phyloP scores from a whole-genome alignment of 2,113 vertebrate species.

The Grammomys surdaster region DNA sequence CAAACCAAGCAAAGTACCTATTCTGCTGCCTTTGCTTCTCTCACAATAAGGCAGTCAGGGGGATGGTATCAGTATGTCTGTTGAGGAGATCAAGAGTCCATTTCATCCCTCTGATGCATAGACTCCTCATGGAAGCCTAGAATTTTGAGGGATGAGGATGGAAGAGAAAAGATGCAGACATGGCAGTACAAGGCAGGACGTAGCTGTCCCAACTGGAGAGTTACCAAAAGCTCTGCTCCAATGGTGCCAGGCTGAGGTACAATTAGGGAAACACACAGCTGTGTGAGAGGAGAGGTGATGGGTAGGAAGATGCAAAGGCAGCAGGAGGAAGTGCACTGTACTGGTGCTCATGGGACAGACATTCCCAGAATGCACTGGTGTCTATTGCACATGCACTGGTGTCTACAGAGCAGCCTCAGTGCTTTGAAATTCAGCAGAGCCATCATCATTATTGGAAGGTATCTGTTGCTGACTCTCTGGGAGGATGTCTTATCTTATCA shows the following conservation, averaged over 20 bases:
- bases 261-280: neutral
- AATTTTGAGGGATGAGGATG: too few species aligned
- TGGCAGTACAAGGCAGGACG: rapidly evolving
- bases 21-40: neutral
- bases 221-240: rapidly evolving
- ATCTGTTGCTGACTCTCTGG: neutral
- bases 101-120: neutral
- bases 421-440: slow-evolving; percentile 64
- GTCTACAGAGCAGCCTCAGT: neutral
- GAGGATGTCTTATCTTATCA: slow-evolving; percentile 60
- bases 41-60: rapidly evolving
- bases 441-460: neutral
- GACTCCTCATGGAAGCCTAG: neutral
- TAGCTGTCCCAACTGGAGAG: rapidly evolving
- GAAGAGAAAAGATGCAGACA: rapidly evolving
- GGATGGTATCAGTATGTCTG: rapidly evolving
- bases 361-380: neutral
- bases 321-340: rapidly evolving
- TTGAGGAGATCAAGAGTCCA: neutral
- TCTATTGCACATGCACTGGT: neutral
- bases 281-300: rapidly evolving
- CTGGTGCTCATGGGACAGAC: rapidly evolving
- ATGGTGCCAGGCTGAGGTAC: neutral
- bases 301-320: neutral
- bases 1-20: neutral